Evolutionary conservation across 2,888 invertebrate genomes (phyloP), one percentile per base, ranked within the genome.

Genomic region (Melieria picta): DNA sequence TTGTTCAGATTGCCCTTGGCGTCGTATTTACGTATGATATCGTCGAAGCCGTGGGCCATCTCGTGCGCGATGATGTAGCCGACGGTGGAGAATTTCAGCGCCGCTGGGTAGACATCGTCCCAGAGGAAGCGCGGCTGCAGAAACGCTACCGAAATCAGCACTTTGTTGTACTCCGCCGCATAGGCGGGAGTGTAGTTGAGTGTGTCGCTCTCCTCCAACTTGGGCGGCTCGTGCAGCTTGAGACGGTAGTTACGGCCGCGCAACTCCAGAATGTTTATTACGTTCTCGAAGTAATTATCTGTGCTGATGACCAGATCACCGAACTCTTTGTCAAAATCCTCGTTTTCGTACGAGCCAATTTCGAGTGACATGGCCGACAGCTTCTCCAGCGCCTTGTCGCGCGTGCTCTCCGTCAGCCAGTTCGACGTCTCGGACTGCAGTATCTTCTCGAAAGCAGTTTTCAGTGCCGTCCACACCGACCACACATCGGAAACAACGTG

Each of bases 41-140:
- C 82, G 69, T 84, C 85, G 47, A 85, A 85, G 7, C 81, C 85
- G 62, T 85, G 84, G 0, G 80, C 79, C 70, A 85, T 77, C 72
- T 85, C 84, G 50, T 84, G 86, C 10, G 81, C 84, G 4, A 85
- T 76, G 1, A 81, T 70, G n/a, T 77, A 84, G 6, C 85, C 85
- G 1, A 85, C 74, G 0, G 84, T 80, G 45, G 78, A 80, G 56
- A 80, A 85, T 47, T 82, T 83, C 3, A 84, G 74, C 0, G 85
- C 82, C 45, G 73, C 72, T 0, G 85, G 84, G 60, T 84, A 84
- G 5, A 76, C 70, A 30, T 81, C 77, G 71, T 85, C 83, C 78
- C 83, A 85, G 45, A 83, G 76, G 56, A 80, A 82, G 11, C 80
- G 83, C 6, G 83, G 84, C 64, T 85, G 85, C 70, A 85, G 74